phyloP scores from a whole-genome alignment of 1,140 invertebrate species.

The Drosophila quadrilineata region DNA sequence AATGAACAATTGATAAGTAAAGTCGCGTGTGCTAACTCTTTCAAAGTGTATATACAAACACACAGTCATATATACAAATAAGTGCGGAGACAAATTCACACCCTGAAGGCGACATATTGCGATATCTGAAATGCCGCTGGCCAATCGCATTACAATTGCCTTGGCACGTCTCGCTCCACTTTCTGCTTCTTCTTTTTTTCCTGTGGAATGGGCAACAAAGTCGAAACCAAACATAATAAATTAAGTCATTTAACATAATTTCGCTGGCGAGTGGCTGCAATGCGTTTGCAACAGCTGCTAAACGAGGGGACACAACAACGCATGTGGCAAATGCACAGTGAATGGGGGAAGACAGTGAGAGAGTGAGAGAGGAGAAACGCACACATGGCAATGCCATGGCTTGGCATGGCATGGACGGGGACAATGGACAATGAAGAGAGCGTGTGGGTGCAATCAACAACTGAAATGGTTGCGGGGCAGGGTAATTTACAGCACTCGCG shows the following conservation, averaged over 20 bases:
- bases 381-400: conserved; percentile 41
- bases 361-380: conserved; percentile 4
- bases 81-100: conserved; percentile 12
- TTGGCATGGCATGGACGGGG: not conserved
- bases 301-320: conserved; percentile 68
- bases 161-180: conserved; percentile 1
- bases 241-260: conserved; percentile 78
- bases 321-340: conserved; percentile 52
- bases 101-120: conserved; percentile 39
- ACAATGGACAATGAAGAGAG: conserved; percentile 40
- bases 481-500: conserved; percentile 60
- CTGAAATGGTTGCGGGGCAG: conserved; percentile 21
- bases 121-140: conserved; percentile 28
- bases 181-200: conserved; percentile 32
- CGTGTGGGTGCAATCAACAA: conserved; percentile 73
- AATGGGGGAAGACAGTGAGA: conserved; percentile 5
- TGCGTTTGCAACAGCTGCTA: conserved; percentile 59
- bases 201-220: conserved; percentile 51
- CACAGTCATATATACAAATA: not conserved
- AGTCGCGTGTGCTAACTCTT: too few species aligned
- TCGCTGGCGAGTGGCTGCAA: conserved; percentile 41
- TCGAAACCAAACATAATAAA: conserved; percentile 66
- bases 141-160: conserved; percentile 52
- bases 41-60: not conserved
- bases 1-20: too few species aligned